Evolutionary conservation across 2,888 invertebrate species (phyloP).

Genomic region (Heteropelma amictum): DNA sequence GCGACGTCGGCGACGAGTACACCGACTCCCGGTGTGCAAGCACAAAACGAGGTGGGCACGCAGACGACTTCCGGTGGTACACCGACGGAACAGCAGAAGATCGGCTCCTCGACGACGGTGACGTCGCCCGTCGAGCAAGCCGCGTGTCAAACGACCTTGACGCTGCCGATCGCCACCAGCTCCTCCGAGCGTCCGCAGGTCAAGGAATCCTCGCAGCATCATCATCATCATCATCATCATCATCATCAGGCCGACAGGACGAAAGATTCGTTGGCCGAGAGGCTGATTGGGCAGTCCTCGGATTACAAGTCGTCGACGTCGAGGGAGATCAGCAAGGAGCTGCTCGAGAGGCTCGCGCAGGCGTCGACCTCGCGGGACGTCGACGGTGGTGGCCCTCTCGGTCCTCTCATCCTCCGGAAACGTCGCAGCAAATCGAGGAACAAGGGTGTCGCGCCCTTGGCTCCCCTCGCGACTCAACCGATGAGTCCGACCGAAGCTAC

Average conservation of each 20-base stretch:
- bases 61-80: too few relatives aligned
- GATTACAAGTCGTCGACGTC: conserved; percentile 62
- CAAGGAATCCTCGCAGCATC: conserved; percentile 60
- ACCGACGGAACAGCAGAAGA: too few relatives aligned
- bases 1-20: too few relatives aligned
- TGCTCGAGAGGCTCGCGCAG: conserved; percentile 72
- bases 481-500: conserved; percentile 80
- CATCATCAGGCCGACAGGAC: conserved; percentile 62
- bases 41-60: too few relatives aligned
- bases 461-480: conserved; percentile 79
- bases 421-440: conserved; percentile 82
- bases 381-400: conserved; percentile 62
- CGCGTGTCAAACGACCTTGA: neutral
- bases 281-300: conserved; percentile 49
- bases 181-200: conserved; percentile 43
- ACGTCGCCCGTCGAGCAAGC: conserved; percentile 21
- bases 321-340: conserved; percentile 72
- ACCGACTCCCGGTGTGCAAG: too few relatives aligned
- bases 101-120: too few relatives aligned
- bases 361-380: conserved; percentile 68
- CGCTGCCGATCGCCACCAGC: neutral
- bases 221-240: conserved; percentile 68
- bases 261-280: conserved; percentile 58
- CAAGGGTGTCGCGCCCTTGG: conserved; percentile 79
- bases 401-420: conserved; percentile 78